Percentiles rank a stretch among this genome's conserved stretches.
phyloP scores from a whole-genome alignment of 2,888 invertebrate species.

The Epirrhoe alternata region DNA sequence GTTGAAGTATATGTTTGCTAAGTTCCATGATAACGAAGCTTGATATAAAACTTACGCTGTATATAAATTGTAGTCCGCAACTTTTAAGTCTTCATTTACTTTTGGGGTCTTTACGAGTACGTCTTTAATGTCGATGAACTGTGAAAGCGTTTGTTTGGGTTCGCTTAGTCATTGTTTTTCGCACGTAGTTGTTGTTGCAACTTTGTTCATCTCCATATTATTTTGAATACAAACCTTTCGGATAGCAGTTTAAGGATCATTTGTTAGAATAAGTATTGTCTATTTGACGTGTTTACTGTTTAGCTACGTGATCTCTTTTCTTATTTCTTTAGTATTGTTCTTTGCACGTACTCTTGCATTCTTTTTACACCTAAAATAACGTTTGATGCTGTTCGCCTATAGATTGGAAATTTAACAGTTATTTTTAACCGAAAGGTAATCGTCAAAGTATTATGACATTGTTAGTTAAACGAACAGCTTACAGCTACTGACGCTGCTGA shows the following conservation, averaged over 20 bases:
- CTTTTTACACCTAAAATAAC: neutral
- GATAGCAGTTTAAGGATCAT: constrained; percentile 16
- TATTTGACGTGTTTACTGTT: constrained; percentile 16
- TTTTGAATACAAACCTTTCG: constrained; percentile 28
- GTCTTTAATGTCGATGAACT: constrained; percentile 32
- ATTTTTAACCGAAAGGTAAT: neutral
- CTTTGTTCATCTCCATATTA: constrained; percentile 25
- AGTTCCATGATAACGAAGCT: constrained; percentile 61
- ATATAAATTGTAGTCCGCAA: constrained; percentile 44
- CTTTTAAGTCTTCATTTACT: constrained; percentile 38
- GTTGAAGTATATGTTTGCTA: constrained; percentile 61
- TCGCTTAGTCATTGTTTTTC: constrained; percentile 32
- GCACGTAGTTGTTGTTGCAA: constrained; percentile 26
- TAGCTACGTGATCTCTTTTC: constrained; percentile 22
- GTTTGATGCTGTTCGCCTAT: neutral
- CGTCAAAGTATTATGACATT: constrained; percentile 18
- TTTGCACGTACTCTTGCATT: constrained; percentile 20
- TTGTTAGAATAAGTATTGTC: constrained; percentile 17
- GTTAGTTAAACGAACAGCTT: constrained; percentile 21
- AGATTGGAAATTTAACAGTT: neutral
- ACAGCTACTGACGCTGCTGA: constrained; percentile 31
- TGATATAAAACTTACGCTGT: constrained; percentile 47
- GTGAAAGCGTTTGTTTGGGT: constrained; percentile 24
- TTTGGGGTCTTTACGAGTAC: constrained; percentile 18
- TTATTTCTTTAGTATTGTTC: constrained; percentile 26